Evolutionary conservation across 2,113 vertebrate species (phyloP).

Genomic region (Paedocypris sp.): DNA sequence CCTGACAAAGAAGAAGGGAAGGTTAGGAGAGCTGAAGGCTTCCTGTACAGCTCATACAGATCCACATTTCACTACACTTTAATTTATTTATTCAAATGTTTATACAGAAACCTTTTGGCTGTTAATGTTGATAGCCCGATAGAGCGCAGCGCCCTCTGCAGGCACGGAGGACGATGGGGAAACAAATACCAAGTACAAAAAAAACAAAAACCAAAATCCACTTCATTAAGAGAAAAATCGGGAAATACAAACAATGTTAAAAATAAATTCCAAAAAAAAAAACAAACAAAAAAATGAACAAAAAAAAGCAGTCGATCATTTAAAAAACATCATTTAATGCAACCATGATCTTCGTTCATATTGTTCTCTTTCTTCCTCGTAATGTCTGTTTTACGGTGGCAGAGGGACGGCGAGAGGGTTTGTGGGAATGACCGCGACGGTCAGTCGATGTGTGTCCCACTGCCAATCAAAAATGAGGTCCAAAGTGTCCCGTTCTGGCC

Average conservation of each 20-base stretch:
- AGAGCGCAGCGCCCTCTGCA: conserved; percentile 44
- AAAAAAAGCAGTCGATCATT: conserved; percentile 44
- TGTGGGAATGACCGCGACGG: conserved; percentile 21
- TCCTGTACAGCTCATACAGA: conserved; percentile 55
- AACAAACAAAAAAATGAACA: conserved; percentile 17
- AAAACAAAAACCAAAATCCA: conserved; percentile 39
- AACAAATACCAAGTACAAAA: neutral
- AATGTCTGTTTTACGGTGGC: conserved; percentile 43
- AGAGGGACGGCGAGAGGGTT: conserved; percentile 26
- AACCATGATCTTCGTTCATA: conserved; percentile 48
- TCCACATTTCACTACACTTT: conserved; percentile 65
- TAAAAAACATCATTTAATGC: conserved; percentile 38
- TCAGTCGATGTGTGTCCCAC: conserved; percentile 18
- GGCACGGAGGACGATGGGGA: conserved; percentile 37
- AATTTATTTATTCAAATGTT: conserved; percentile 62
- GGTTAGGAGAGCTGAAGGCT: conserved; percentile 53
- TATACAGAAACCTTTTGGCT: conserved; percentile 64
- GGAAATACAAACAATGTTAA: conserved; percentile 26
- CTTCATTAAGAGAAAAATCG: conserved; percentile 36
- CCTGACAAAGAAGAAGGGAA: conserved; percentile 46
- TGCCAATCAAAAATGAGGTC: conserved; percentile 17
- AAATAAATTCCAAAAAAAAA: too few relatives aligned
- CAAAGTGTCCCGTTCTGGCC: conserved; percentile 31
- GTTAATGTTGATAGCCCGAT: conserved; percentile 46
- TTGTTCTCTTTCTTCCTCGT: conserved; percentile 43